A percentile compares a stretch with the other conserved stretches of the same genome.
Evolutionary conservation across 2,797 vertebrate genomes (phyloP).

Genomic region (Dipus sagitta): DNA sequence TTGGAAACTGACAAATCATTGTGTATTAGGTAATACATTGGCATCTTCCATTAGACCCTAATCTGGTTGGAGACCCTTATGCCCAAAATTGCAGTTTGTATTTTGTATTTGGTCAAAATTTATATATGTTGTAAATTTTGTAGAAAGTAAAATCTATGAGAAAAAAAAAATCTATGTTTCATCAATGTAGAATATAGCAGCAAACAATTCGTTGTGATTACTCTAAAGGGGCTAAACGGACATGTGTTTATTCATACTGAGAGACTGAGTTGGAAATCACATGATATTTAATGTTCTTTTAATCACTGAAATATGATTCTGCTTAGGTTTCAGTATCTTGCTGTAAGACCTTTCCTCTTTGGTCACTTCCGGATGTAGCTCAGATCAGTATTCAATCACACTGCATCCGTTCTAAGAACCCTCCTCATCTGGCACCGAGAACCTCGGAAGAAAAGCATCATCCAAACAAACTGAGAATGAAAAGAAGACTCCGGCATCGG

Average conservation of each 20-base stretch:
- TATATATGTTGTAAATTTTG: too few species aligned
- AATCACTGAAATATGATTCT: neutral
- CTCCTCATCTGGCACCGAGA: neutral
- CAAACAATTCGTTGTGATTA: neutral
- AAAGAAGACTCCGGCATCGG: neutral
- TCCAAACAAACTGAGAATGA: neutral
- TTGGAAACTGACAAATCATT: neutral
- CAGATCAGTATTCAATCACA: too few species aligned
- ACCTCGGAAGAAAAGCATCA: conserved; percentile 2
- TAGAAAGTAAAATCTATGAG: too few species aligned
- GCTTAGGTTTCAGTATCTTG: neutral
- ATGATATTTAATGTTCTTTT: neutral
- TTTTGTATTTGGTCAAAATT: too few species aligned
- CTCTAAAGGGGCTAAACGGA: neutral
- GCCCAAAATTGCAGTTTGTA: neutral
- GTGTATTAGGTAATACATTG: neutral
- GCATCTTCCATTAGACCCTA: neutral
- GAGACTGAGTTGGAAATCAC: neutral
- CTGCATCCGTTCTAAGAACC: neutral
- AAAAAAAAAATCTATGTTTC: too few species aligned
- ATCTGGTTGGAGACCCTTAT: neutral
- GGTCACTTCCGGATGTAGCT: too few species aligned
- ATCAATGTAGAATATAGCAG: too few species aligned
- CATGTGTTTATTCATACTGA: neutral
- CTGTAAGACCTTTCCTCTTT: neutral